Conservation (phyloP, 2,888 invertebrate genomes). For the Coelinius sp. region DNA sequence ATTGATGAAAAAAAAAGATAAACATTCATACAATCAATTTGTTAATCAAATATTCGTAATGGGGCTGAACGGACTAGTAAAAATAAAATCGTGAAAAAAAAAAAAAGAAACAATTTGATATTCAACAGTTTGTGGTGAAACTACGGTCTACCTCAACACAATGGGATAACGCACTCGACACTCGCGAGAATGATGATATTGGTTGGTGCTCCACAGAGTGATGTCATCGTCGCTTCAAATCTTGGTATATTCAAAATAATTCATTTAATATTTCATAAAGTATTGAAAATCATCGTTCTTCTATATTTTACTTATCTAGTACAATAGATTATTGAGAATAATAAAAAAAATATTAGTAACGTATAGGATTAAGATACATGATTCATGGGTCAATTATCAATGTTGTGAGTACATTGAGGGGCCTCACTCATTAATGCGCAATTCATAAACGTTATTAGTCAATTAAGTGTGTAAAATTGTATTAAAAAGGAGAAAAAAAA, state of each 20-base stretch:
- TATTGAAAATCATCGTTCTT: conserved; percentile 21
- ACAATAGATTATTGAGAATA: conserved; percentile 13
- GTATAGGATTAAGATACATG: conserved; percentile 34
- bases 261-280: conserved; percentile 29
- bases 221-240: conserved; percentile 62
- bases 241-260: conserved; percentile 45
- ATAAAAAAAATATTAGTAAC: background rate
- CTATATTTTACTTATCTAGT: conserved; percentile 15
- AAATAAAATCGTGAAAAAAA: conserved; percentile 50
- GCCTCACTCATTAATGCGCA: conserved; percentile 48
- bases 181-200: conserved; percentile 59
- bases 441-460: conserved; percentile 36
- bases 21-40: too few relatives aligned
- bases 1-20: too few relatives aligned
- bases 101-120: conserved; percentile 58
- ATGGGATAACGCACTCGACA: conserved; percentile 62
- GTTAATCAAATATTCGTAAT: conserved; percentile 13
- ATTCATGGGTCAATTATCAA: conserved; percentile 62
- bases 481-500: conserved; percentile 49
- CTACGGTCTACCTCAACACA: conserved; percentile 45
- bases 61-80: conserved; percentile 57
- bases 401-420: conserved; percentile 69
- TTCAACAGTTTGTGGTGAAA: conserved; percentile 67
- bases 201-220: conserved; percentile 59
- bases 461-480: conserved; percentile 42